phyloP scores from a whole-genome alignment of 2,888 invertebrate genomes.

The Romanomermis culicivorax region DNA sequence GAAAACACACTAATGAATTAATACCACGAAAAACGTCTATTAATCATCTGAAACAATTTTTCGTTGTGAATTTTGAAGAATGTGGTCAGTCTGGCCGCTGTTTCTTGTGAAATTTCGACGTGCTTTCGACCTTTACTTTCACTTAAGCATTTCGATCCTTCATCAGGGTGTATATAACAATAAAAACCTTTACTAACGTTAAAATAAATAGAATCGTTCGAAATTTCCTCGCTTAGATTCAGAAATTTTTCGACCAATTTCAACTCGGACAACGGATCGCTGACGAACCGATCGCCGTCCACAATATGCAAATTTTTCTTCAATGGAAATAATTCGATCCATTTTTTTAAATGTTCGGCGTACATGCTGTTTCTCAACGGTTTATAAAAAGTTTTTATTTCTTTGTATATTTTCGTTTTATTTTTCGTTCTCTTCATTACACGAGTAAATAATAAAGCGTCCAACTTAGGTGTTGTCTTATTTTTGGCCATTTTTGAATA shows the following conservation, averaged over 20 bases:
- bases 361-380: slow-evolving; percentile 54
- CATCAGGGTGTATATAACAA: slow-evolving; percentile 37
- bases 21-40: slow-evolving; percentile 13
- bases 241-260: slow-evolving; percentile 67
- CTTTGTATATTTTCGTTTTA: too few species aligned
- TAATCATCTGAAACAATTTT: slow-evolving; percentile 19
- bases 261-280: slow-evolving; percentile 66
- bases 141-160: slow-evolving; percentile 19
- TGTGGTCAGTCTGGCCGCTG: slow-evolving; percentile 12
- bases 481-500: slow-evolving; percentile 21
- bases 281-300: slow-evolving; percentile 73
- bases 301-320: slow-evolving; percentile 69
- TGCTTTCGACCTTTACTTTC: slow-evolving; percentile 20
- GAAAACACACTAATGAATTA: too few species aligned
- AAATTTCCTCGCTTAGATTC: slow-evolving; percentile 46
- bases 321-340: slow-evolving; percentile 76
- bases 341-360: slow-evolving; percentile 63
- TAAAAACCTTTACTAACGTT: slow-evolving; percentile 91
- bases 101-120: slow-evolving; percentile 13
- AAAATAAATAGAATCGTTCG: slow-evolving; percentile 74
- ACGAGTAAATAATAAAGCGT: too few species aligned
- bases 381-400: slow-evolving; percentile 32
- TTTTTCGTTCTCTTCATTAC: too few species aligned
- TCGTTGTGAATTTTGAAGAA: slow-evolving; percentile 17
- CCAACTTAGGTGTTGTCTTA: too few species aligned